phyloP scores from a whole-genome alignment of 1,140 invertebrate genomes.

The Oscheius sp. region DNA sequence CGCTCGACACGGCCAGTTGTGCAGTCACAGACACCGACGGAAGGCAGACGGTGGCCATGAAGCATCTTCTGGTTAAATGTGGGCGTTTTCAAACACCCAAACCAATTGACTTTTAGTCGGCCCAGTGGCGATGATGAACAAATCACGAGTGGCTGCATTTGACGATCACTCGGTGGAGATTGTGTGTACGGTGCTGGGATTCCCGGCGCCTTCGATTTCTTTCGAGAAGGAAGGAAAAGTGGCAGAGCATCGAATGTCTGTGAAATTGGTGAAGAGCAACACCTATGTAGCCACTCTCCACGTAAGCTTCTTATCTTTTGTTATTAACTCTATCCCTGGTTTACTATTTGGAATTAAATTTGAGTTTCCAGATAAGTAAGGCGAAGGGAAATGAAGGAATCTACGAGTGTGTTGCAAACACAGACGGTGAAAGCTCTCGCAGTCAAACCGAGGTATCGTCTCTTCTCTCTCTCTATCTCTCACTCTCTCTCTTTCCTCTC shows the following conservation, averaged over 20 bases:
- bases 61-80: constrained; percentile 13
- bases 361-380: background rate
- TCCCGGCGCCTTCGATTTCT: constrained; percentile 10
- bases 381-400: constrained; percentile 11
- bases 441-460: background rate
- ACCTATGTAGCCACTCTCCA: background rate
- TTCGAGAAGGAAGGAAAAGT: constrained; percentile 26
- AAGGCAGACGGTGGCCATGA: constrained; percentile 29
- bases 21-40: constrained; percentile 28
- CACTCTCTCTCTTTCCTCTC: no score
- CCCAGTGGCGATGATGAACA: constrained; percentile 12
- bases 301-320: background rate
- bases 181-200: constrained; percentile 19
- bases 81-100: background rate
- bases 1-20: constrained; percentile 31
- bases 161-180: constrained; percentile 26
- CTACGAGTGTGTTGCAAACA: constrained; percentile 23
- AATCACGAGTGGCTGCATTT: background rate
- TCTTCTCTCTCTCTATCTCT: no score
- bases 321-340: background rate
- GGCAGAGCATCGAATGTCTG: background rate
- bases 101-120: background rate
- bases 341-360: background rate
- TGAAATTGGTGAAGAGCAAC: background rate
- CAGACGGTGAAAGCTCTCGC: background rate